Conservation (phyloP, 2,113 vertebrate genomes). For the Crotophaga sulcirostris region DNA sequence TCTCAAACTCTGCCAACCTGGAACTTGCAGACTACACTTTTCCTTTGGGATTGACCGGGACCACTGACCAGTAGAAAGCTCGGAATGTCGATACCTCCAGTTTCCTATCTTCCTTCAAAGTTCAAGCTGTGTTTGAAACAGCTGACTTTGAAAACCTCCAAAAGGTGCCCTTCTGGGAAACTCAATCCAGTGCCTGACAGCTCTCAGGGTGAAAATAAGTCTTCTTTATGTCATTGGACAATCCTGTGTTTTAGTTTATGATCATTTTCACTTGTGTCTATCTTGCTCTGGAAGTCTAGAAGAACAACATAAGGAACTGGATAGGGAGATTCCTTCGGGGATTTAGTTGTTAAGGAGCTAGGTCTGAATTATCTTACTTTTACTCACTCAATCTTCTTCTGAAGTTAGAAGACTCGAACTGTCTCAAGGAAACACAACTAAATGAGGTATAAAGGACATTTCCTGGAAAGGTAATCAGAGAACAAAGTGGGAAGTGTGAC, state of each 20-base stretch:
- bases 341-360: not conserved
- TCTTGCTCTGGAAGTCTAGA: not conserved
- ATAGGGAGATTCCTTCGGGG: not conserved
- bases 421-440: not conserved
- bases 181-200: not conserved
- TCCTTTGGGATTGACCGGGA: not conserved
- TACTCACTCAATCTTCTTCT: not conserved
- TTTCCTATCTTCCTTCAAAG: not conserved
- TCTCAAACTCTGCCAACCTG: not conserved
- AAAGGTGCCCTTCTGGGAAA: not conserved
- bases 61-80: not conserved
- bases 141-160: not conserved
- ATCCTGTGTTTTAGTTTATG: not conserved
- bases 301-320: not conserved
- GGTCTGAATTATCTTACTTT: not conserved
- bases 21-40: accelerated
- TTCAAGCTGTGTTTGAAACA: slow-evolving; percentile 14
- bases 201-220: not conserved
- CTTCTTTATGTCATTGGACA: not conserved
- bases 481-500: not conserved
- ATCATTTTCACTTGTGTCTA: not conserved
- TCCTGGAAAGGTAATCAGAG: not conserved
- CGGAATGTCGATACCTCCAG: not conserved
- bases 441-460: not conserved
- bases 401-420: not conserved